A percentile compares a stretch with the other conserved stretches of the same genome.
Evolutionary conservation across 2,888 invertebrate genomes (phyloP).

Genomic region (Mellilla xanthometata): DNA sequence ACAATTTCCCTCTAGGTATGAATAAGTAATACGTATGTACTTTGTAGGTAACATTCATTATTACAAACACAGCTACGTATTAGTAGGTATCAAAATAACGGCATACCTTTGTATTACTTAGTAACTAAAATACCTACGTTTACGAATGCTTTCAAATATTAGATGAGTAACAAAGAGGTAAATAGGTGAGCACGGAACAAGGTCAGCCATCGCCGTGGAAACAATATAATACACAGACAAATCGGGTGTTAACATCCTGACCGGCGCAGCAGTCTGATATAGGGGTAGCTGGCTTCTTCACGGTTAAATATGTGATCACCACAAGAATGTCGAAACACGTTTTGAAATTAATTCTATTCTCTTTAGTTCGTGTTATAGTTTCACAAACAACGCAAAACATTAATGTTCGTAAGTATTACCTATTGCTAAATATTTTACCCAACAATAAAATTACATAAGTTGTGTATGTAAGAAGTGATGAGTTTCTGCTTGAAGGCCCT

Average conservation of each 20-base stretch:
- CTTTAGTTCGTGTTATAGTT: constrained; percentile 38
- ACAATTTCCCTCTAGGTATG: no score
- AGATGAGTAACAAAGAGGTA: constrained; percentile 51
- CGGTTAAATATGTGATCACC: constrained; percentile 21
- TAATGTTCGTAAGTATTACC: constrained; percentile 87
- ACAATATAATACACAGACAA: constrained; percentile 57
- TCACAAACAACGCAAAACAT: constrained; percentile 88
- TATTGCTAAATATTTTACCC: background rate
- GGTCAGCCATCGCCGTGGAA: constrained; percentile 70
- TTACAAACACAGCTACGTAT: background rate
- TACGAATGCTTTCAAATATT: constrained; percentile 30
- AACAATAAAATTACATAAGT: constrained; percentile 1
- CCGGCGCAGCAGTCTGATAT: constrained; percentile 21
- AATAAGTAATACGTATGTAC: no score
- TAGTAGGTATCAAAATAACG: background rate
- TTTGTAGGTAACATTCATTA: background rate
- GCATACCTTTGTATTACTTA: background rate
- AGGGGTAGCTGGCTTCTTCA: constrained; percentile 6
- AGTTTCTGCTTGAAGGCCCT: constrained; percentile 28
- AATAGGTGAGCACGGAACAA: constrained; percentile 59
- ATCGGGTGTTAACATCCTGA: constrained; percentile 31
- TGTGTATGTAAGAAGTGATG: constrained; percentile 16
- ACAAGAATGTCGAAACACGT: constrained; percentile 34
- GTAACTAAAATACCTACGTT: constrained; percentile 4
- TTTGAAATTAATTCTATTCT: constrained; percentile 40